phyloP scores from a whole-genome alignment of 2,797 vertebrate species.

The Epinephelus malabaricus region DNA sequence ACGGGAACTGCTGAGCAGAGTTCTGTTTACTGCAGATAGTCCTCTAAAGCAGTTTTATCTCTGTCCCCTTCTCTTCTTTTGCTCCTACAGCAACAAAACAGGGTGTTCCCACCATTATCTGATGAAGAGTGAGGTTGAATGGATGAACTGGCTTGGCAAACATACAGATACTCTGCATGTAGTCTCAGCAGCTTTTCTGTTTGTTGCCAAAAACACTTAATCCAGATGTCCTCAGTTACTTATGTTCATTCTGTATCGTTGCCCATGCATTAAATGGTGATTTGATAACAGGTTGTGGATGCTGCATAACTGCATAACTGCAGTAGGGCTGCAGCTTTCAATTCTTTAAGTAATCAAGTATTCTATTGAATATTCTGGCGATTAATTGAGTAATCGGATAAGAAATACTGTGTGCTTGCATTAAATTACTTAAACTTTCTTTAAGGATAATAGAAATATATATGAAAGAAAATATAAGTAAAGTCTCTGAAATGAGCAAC shows the following conservation, averaged over 20 bases:
- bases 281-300: not conserved
- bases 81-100: not conserved
- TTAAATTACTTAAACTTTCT: no score
- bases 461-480: no score
- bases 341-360: no score
- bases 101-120: not conserved
- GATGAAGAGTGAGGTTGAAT: not conserved
- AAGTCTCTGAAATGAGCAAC: no score
- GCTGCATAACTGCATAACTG: not conserved
- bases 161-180: not conserved
- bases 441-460: no score
- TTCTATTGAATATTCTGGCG: no score
- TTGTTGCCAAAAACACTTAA: not conserved
- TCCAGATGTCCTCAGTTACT: not conserved
- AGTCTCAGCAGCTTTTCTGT: not conserved
- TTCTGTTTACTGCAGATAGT: not conserved
- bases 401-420: no score
- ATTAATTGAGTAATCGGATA: no score
- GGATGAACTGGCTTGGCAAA: not conserved
- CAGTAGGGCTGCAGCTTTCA: no score
- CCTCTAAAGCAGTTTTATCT: not conserved
- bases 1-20: not conserved
- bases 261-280: fast-evolving
- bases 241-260: not conserved
- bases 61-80: not conserved